Conservation (phyloP, 2,113 vertebrate genomes). For the Cromileptes altivelis region DNA sequence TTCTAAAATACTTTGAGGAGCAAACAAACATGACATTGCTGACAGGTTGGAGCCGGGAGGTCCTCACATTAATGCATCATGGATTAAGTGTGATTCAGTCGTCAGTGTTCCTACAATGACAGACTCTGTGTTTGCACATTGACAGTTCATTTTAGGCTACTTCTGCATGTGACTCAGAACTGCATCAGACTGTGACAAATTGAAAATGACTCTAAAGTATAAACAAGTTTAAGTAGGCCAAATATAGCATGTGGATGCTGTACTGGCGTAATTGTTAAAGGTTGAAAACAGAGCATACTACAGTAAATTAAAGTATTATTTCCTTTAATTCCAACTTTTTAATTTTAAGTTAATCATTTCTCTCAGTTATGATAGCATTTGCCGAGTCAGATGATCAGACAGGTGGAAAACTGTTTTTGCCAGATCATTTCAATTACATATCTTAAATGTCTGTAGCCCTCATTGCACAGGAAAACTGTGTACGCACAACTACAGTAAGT, state of each 20-base stretch:
- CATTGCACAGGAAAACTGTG: too few species aligned
- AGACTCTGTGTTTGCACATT: slow-evolving; percentile 33
- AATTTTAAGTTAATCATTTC: too few species aligned
- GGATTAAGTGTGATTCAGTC: slow-evolving; percentile 62
- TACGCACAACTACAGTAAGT: too few species aligned
- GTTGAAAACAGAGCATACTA: neutral
- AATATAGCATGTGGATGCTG: slow-evolving; percentile 12
- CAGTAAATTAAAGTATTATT: neutral
- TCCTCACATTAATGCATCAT: slow-evolving; percentile 38
- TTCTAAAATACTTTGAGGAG: slow-evolving; percentile 23
- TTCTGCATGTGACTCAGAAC: slow-evolving; percentile 53
- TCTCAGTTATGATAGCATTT: too few species aligned
- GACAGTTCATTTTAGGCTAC: slow-evolving; percentile 51
- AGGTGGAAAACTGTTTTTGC: too few species aligned
- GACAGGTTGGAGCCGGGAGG: slow-evolving; percentile 33
- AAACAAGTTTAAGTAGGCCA: slow-evolving; percentile 51
- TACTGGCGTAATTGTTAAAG: slow-evolving; percentile 16
- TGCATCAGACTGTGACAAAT: slow-evolving; percentile 56
- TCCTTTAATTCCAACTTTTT: neutral
- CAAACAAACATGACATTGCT: slow-evolving; percentile 7
- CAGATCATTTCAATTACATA: too few species aligned
- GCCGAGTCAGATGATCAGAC: too few species aligned
- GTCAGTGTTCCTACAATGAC: slow-evolving; percentile 24
- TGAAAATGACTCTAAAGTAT: slow-evolving; percentile 46
- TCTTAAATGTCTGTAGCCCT: too few species aligned